Conservation (phyloP, 2,113 vertebrate genomes). For the Erythrocercus mccallii region DNA sequence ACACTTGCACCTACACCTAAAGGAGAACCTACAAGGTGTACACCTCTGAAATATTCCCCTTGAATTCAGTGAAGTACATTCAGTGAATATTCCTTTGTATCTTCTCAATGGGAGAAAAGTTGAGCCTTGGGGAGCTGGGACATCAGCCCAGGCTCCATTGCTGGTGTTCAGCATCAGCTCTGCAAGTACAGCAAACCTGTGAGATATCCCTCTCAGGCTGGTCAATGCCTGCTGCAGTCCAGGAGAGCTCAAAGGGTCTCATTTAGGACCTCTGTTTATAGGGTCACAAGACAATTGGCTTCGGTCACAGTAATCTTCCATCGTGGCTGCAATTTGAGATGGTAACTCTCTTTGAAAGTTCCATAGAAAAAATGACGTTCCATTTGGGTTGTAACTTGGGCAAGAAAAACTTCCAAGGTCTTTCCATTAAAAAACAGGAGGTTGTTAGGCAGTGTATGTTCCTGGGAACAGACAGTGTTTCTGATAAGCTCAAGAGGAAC, state of each 20-base stretch:
- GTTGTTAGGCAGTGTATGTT: background rate
- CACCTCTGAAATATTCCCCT: background rate
- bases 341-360: background rate
- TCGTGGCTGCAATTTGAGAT: accelerated
- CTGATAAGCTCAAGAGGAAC: background rate
- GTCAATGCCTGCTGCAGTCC: background rate
- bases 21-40: background rate
- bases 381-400: background rate
- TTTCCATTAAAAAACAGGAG: background rate
- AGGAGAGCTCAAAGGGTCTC: background rate
- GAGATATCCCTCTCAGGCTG: background rate
- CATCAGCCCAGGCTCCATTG: background rate
- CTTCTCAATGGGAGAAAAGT: background rate
- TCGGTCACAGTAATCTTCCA: background rate
- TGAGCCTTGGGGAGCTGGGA: background rate
- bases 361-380: background rate
- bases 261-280: background rate
- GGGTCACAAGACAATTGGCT: background rate
- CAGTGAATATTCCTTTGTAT: background rate
- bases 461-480: background rate
- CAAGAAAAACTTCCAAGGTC: background rate
- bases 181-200: background rate
- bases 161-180: background rate
- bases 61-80: background rate
- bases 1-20: background rate